Conservation (phyloP, 2,113 vertebrate species). For the Lanius ludovicianus region DNA sequence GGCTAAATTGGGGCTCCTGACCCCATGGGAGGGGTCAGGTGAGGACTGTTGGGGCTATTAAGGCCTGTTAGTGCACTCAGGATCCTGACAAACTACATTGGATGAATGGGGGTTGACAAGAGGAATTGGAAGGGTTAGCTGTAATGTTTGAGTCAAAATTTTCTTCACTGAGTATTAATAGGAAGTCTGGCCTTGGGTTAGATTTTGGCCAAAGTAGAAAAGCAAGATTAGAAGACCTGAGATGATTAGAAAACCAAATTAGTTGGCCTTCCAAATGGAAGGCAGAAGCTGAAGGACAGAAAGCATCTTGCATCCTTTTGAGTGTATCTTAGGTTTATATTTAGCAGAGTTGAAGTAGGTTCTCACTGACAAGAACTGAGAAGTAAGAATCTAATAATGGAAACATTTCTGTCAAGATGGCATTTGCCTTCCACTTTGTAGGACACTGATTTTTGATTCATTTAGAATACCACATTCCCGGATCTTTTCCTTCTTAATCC, state of each 20-base stretch:
- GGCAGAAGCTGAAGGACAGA: not conserved
- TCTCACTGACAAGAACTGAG: not conserved
- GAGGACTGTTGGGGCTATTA: not conserved
- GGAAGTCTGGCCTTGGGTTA: not conserved
- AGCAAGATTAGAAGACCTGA: not conserved
- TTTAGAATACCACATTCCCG: rapidly evolving
- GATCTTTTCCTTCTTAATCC: not conserved
- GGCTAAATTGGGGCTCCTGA: not conserved
- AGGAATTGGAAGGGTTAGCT: not conserved
- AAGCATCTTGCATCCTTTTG: not conserved
- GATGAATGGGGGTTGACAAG: not conserved
- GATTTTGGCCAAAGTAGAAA: not conserved
- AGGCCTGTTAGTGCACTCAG: not conserved
- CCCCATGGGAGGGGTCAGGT: not conserved
- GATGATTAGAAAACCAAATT: not conserved
- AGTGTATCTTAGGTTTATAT: not conserved
- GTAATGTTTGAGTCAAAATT: not conserved
- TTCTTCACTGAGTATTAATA: not conserved
- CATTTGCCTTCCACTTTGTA: not conserved
- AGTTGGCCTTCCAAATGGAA: not conserved
- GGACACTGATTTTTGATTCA: not conserved
- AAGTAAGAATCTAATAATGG: not conserved
- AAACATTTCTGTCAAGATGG: not conserved
- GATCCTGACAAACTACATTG: not conserved
- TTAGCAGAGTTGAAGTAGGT: not conserved